phyloP scores from a whole-genome alignment of 2,888 invertebrate species.

The Amiota mariae region DNA sequence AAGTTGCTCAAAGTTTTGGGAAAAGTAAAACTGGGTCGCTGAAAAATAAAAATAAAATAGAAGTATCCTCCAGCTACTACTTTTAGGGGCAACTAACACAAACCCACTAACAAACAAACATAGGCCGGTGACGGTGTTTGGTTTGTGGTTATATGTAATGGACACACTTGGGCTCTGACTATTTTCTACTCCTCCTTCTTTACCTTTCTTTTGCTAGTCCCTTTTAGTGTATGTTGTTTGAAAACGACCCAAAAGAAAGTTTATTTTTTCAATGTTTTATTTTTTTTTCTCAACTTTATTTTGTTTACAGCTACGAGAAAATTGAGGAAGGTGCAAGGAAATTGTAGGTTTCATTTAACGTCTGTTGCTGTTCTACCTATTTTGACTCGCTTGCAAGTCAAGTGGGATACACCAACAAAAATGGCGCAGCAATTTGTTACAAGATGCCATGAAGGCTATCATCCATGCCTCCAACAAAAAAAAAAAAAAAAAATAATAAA shows the following conservation, averaged over 20 bases:
- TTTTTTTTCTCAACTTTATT: too few relatives aligned
- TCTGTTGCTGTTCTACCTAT: slow-evolving; percentile 52
- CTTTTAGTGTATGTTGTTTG: too few relatives aligned
- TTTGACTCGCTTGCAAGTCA: slow-evolving; percentile 39
- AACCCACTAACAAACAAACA: background rate
- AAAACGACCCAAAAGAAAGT: too few relatives aligned
- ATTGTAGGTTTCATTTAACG: slow-evolving; percentile 48
- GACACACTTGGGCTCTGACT: slow-evolving; percentile 7
- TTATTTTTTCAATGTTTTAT: too few relatives aligned
- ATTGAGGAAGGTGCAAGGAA: slow-evolving; percentile 54
- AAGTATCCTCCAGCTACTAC: slow-evolving; percentile 51
- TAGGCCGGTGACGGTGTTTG: slow-evolving; percentile 23
- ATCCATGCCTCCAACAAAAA: background rate
- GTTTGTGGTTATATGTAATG: slow-evolving; percentile 29
- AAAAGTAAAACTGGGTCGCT: slow-evolving; percentile 54
- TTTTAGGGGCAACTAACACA: slow-evolving; percentile 37
- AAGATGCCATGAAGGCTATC: slow-evolving; percentile 38
- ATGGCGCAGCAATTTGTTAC: slow-evolving; percentile 61
- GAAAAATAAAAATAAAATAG: slow-evolving; percentile 37
- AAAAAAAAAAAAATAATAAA: too few relatives aligned
- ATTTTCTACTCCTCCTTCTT: background rate
- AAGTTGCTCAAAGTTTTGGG: slow-evolving; percentile 17
- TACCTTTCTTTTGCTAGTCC: background rate
- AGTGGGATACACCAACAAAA: slow-evolving; percentile 31
- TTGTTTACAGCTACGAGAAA: slow-evolving; percentile 16